phyloP scores from a whole-genome alignment of 2,113 vertebrate species.

The Anas platyrhynchos region DNA sequence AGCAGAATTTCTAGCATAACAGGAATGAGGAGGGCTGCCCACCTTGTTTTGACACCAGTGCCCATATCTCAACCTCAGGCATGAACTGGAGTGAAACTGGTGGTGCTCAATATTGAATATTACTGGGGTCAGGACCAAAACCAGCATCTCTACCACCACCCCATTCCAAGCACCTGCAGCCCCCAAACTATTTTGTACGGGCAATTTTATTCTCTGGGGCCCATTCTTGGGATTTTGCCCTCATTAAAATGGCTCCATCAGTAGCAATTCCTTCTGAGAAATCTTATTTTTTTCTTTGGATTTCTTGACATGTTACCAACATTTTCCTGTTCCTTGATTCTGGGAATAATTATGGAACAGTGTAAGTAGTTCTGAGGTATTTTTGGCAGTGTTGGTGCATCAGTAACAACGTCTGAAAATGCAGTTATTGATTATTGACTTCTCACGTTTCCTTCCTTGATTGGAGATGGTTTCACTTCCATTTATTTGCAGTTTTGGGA shows the following conservation, averaged over 20 bases:
- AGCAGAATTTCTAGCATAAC: background rate
- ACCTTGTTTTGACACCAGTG: background rate
- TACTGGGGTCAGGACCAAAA: background rate
- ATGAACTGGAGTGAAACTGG: background rate
- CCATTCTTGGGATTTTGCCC: background rate
- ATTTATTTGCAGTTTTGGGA: background rate
- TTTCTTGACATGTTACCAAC: fast-evolving
- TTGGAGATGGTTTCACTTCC: background rate
- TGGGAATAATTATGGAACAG: background rate
- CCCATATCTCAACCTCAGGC: background rate
- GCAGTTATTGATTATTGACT: background rate
- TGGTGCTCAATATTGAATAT: background rate
- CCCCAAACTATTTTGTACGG: background rate
- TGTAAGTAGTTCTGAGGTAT: background rate
- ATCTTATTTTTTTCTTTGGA: background rate
- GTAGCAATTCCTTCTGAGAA: background rate
- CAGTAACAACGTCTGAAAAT: background rate
- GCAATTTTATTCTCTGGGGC: background rate
- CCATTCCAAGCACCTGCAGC: background rate
- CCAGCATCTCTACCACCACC: background rate
- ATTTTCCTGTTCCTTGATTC: background rate
- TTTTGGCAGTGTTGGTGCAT: background rate
- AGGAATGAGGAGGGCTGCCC: background rate
- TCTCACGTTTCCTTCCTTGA: background rate
- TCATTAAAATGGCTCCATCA: background rate